Conservation (phyloP, 2,888 invertebrate genomes). For the Sesamia inferens region DNA sequence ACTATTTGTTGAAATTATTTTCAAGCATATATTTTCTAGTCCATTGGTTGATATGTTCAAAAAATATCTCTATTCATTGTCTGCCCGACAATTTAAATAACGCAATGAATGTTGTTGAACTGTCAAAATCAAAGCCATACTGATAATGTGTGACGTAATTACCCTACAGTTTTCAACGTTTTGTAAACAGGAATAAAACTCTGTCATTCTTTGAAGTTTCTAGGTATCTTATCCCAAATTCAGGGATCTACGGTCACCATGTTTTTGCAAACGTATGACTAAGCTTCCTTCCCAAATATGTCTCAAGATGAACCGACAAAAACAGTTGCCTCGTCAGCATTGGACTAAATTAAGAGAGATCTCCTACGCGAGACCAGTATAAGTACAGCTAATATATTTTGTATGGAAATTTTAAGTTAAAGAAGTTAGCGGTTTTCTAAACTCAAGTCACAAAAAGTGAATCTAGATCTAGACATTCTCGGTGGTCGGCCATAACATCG, state of each 20-base stretch:
- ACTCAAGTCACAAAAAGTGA: not conserved
- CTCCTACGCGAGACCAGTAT: conserved; percentile 68
- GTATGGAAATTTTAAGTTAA: conserved; percentile 59
- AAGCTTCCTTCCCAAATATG: conserved; percentile 25
- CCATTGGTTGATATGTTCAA: too few species aligned
- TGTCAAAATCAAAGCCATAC: too few species aligned
- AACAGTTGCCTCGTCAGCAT: conserved; percentile 66
- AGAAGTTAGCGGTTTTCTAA: conserved; percentile 28
- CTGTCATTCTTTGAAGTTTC: not conserved
- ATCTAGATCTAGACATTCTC: too few species aligned
- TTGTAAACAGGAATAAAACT: not conserved
- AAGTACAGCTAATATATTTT: conserved; percentile 71
- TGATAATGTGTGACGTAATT: too few species aligned
- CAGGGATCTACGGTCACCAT: not conserved
- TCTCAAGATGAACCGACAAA: conserved; percentile 57
- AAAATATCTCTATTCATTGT: too few species aligned
- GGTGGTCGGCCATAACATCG: too few species aligned
- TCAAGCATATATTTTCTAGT: too few species aligned
- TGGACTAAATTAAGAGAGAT: conserved; percentile 78
- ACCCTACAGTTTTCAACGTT: not conserved
- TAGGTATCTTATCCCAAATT: not conserved
- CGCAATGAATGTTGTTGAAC: too few species aligned
- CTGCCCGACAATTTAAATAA: too few species aligned
- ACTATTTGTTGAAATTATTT: too few species aligned
- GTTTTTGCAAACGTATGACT: conserved; percentile 9